A percentile compares a stretch with the other conserved stretches of the same genome.
These are phyloP conservation scores for Nephrotoma flavescens DNA, from an alignment of 2,888 invertebrate species.

Conservation along the genomic window DNA sequence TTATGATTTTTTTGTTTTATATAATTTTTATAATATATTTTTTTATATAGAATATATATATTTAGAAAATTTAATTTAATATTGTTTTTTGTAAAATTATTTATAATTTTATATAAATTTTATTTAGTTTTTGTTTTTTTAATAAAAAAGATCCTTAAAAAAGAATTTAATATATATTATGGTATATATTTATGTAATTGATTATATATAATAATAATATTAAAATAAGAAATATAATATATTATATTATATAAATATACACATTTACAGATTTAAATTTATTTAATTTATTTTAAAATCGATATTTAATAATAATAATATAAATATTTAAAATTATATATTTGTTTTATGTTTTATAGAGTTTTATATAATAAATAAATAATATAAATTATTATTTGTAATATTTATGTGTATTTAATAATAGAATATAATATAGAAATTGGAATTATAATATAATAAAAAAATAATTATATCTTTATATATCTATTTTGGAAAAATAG, in stretches of 20 bases:
- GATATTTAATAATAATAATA: background rate
- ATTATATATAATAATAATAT: background rate
- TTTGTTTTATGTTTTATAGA: background rate
- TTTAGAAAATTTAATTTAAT: background rate
- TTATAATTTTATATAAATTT: background rate
- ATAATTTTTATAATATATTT: background rate
- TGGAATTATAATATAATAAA: background rate
- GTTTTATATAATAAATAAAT: background rate
- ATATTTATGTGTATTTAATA: background rate
- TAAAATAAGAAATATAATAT: background rate
- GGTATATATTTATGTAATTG: background rate
- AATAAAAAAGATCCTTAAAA: background rate
- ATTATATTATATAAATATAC: background rate
- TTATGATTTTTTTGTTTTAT: background rate
- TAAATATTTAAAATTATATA: background rate
- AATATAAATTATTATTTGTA: background rate
- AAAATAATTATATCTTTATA: background rate
- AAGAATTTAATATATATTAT: background rate
- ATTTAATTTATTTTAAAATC: background rate
- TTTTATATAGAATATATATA: background rate
- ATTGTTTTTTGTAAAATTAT: background rate
- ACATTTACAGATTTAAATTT: background rate
- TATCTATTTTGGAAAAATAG: background rate
- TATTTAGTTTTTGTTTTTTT: background rate
- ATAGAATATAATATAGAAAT: background rate